Conservation (phyloP, 2,797 vertebrate species). For the Galaxias olidus region DNA sequence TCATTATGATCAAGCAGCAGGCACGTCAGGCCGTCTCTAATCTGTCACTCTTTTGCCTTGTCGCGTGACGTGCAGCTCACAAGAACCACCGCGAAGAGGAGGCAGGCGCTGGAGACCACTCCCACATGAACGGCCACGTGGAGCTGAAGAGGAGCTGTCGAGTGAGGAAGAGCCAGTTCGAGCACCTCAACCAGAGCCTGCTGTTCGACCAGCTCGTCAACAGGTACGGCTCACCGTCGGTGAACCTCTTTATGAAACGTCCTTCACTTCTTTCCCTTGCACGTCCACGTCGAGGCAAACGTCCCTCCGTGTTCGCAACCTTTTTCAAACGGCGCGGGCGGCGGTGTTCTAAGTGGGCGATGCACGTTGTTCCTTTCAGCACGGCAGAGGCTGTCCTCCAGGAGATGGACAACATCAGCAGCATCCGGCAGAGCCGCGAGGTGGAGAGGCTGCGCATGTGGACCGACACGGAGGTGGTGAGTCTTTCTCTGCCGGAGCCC, state of each 20-base stretch:
- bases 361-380: slow-evolving; percentile 58
- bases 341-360: no score
- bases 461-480: slow-evolving; percentile 97
- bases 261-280: no score
- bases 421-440: slow-evolving; percentile 92
- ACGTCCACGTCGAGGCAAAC: no score
- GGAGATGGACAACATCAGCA: slow-evolving; percentile 99
- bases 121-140: slow-evolving; percentile 94
- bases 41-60: slow-evolving; percentile 37
- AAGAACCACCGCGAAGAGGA: slow-evolving; percentile 89
- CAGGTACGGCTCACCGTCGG: slow-evolving; percentile 77
- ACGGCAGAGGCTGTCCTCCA: slow-evolving; percentile 98
- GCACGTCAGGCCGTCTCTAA: slow-evolving; percentile 13
- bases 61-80: slow-evolving; percentile 75
- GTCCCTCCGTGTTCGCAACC: neutral
- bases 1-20: neutral
- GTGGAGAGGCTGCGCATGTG: slow-evolving; percentile 98
- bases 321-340: no score
- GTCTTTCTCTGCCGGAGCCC: slow-evolving; percentile 31
- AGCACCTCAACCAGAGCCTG: slow-evolving; percentile 97
- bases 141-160: slow-evolving; percentile 95
- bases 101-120: slow-evolving; percentile 86
- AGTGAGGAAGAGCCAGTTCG: slow-evolving; percentile 95
- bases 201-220: slow-evolving; percentile 99
- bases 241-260: no score